phyloP scores from a whole-genome alignment of 2,113 vertebrate genomes.

The Aythya baeri region DNA sequence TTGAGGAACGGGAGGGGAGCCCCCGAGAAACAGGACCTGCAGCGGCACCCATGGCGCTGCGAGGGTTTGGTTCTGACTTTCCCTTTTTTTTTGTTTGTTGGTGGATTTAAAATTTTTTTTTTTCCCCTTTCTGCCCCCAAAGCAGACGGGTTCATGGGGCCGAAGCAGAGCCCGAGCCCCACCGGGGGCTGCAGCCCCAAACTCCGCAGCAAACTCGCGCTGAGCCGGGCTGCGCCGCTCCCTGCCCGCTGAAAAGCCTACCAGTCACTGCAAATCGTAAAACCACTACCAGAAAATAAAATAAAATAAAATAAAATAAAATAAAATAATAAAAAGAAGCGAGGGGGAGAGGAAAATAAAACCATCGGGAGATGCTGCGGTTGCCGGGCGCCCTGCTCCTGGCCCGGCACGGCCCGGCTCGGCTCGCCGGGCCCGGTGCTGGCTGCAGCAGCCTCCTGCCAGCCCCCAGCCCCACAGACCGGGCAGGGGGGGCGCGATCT shows the following conservation, averaged over 20 bases:
- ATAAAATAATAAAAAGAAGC: background rate
- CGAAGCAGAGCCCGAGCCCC: background rate
- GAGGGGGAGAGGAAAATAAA: no score
- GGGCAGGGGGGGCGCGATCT: no score
- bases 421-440: background rate
- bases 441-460: background rate
- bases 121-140: background rate
- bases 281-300: background rate
- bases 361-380: background rate
- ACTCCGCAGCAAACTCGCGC: no score
- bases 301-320: no score
- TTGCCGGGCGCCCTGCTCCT: background rate
- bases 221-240: no score
- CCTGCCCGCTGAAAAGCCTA: no score
- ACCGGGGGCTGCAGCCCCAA: no score
- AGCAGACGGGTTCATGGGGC: background rate
- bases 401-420: no score
- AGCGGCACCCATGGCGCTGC: background rate
- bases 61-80: background rate
- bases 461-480: no score
- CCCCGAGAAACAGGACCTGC: background rate
- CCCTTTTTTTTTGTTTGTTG: background rate
- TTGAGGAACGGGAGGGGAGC: background rate
- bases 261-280: background rate
- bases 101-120: no score